Conservation (phyloP, 2,113 vertebrate species). For the Solea solea region DNA sequence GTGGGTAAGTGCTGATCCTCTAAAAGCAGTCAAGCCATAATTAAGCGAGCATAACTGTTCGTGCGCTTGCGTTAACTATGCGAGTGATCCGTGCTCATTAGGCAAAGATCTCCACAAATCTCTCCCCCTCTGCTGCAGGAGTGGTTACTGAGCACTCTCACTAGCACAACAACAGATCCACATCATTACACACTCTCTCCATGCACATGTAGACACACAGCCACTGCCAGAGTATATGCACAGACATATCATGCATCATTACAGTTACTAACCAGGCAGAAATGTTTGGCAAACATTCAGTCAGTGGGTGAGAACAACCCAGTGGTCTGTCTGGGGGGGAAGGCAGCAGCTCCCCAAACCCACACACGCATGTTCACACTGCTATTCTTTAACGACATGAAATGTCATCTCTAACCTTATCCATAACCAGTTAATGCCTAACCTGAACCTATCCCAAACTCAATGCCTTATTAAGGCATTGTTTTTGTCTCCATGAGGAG, state of each 20-base stretch:
- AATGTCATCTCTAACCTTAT: too few species aligned
- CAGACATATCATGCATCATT: constrained; percentile 46
- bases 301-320: constrained; percentile 21
- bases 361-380: background rate
- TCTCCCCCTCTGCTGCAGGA: constrained; percentile 42
- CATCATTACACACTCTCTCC: constrained; percentile 53
- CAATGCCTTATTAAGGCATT: too few species aligned
- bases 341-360: background rate
- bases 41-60: constrained; percentile 63
- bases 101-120: constrained; percentile 64
- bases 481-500: too few species aligned
- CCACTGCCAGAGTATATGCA: constrained; percentile 16
- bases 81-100: constrained; percentile 71
- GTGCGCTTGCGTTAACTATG: constrained; percentile 67
- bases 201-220: constrained; percentile 17
- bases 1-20: constrained; percentile 50
- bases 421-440: too few species aligned
- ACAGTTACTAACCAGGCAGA: constrained; percentile 53
- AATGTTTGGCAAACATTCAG: constrained; percentile 49
- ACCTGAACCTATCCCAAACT: too few species aligned
- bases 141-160: constrained; percentile 49
- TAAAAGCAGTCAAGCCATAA: constrained; percentile 63
- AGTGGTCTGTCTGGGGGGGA: constrained; percentile 11
- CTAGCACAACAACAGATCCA: constrained; percentile 39
- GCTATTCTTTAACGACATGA: background rate